Base-by-base conservation (phyloP, 1,140 invertebrate species). In the Trissolcus basalis region DNA sequence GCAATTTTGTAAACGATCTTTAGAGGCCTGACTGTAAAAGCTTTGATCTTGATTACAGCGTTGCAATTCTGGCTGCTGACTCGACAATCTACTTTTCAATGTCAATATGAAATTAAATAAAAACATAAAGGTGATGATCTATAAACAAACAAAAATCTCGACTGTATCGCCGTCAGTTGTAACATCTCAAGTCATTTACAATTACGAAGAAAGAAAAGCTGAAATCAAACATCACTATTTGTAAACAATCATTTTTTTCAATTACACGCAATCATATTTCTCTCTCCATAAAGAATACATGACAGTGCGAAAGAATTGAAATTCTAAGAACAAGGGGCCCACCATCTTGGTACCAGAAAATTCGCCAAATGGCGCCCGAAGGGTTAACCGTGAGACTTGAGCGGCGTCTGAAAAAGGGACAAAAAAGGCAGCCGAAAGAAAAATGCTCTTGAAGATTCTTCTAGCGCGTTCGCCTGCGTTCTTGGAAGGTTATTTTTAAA, bases 401-500 rank as follows among this genome's bases (percentile, higher is more conserved):
- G 36, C 49, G 61, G 61, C 58, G 43, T 64, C 35, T 54, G 58
- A 76, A 70, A 65, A 71, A 70, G 56, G 39, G 12, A 47, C 41
- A 67, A 70, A 71, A 77, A 67, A 33, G 47, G 48, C 32, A 36
- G 10, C 16, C 44, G 39, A 69, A 47, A 67, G 63, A 74, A 74
- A 74, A 74, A 75, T 68, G 72, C 58, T 58, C 64, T 72, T 54
- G 44, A 63, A 73, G 44, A 78, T 78, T 78, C 59, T 69, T 64
- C 64, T 32, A 61, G 60, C 70, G 65, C 71, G 56, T 70, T 74
- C 65, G 16, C 61, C 56, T 64, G 65, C 59, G 60, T 74, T 78
- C 70, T 67, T 65, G 55, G 80, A 83, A 84, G 68, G 74, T 75
- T 83, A 84, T 84, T 83, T 84, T 83, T 81, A 83, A 82, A 78